Evolutionary conservation across 2,113 vertebrate genomes (phyloP).

Genomic region (Apeltes quadracus): DNA sequence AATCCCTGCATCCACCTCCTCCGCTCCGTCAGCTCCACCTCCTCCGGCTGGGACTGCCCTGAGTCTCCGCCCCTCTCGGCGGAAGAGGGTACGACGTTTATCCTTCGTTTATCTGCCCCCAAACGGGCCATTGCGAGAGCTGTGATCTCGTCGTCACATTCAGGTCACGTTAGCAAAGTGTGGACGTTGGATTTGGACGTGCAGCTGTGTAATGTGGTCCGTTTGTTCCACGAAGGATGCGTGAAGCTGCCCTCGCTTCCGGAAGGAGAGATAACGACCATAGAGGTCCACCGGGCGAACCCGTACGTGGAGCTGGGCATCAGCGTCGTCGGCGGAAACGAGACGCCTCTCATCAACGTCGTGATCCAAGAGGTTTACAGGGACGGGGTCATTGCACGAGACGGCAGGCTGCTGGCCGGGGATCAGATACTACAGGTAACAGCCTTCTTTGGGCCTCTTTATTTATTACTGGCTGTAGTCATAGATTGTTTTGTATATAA

Average conservation of each 20-base stretch:
- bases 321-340: constrained; percentile 96
- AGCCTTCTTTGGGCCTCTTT: background rate
- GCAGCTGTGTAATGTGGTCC: constrained; percentile 32
- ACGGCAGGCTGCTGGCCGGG: constrained; percentile 94
- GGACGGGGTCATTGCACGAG: constrained; percentile 94
- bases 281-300: constrained; percentile 95
- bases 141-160: constrained; percentile 16
- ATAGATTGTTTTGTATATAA: background rate
- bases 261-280: constrained; percentile 96
- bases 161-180: constrained; percentile 17
- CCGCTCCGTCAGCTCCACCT: constrained; percentile 70
- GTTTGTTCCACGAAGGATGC: constrained; percentile 73
- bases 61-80: constrained; percentile 76
- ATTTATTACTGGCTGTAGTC: background rate
- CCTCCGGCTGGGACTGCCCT: constrained; percentile 81
- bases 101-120: constrained; percentile 22
- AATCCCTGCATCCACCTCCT: constrained; percentile 79
- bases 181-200: constrained; percentile 20
- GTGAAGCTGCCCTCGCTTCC: constrained; percentile 90
- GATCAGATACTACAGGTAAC: constrained; percentile 96
- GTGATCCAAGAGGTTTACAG: constrained; percentile 99
- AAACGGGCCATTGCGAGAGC: background rate
- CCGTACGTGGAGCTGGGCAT: constrained; percentile 96
- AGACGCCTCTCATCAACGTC: constrained; percentile 97
- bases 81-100: constrained; percentile 70